Evolutionary conservation across 2,797 vertebrate species (phyloP).

Genomic region (Champsocephalus gunnari): DNA sequence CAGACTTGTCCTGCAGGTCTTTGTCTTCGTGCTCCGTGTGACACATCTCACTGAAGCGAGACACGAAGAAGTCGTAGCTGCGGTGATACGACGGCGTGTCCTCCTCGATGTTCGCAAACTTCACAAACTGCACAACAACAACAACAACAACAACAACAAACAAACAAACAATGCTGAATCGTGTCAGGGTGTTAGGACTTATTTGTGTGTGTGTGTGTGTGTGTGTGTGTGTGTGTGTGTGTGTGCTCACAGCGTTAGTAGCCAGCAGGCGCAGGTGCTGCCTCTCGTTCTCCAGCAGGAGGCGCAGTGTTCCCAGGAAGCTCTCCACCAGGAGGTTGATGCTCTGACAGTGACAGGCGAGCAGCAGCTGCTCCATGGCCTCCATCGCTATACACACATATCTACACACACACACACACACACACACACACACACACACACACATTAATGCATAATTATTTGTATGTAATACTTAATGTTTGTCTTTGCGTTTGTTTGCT

Average conservation of each 20-base stretch:
- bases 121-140: constrained; percentile 91
- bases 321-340: constrained; percentile 98
- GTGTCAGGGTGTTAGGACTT: too few species aligned
- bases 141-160: too few species aligned
- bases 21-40: constrained; percentile 92
- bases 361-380: constrained; percentile 95
- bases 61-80: constrained; percentile 99
- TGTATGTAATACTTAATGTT: too few species aligned
- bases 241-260: constrained; percentile 91
- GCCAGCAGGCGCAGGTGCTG: constrained; percentile 95
- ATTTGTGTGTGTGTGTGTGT: too few species aligned
- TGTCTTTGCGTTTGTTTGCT: too few species aligned
- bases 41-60: constrained; percentile 98
- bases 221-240: neutral
- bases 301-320: constrained; percentile 97
- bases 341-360: constrained; percentile 98
- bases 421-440: neutral
- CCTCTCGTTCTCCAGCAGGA: constrained; percentile 95
- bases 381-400: constrained; percentile 99
- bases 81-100: constrained; percentile 98
- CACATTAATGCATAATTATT: constrained; percentile 1
- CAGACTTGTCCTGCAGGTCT: too few species aligned
- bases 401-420: constrained; percentile 68
- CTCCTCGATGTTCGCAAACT: constrained; percentile 99
- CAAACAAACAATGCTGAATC: neutral